These are phyloP conservation scores for Sinocyclocheilus grahami DNA, from an alignment of 2,113 vertebrate species.

Conservation along the genomic window DNA sequence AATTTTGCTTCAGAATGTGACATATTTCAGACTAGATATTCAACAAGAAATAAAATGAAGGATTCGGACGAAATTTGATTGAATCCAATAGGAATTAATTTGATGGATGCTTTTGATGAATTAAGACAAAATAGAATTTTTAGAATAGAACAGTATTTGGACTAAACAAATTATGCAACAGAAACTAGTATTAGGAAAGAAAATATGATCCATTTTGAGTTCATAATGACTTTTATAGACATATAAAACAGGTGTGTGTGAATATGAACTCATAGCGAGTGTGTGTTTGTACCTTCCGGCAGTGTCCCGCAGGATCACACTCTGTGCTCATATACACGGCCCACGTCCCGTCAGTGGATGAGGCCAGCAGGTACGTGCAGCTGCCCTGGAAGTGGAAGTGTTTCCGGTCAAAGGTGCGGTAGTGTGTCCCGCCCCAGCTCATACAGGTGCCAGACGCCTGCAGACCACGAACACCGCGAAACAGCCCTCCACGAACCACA, in stretches of 20 bases:
- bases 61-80: not conserved
- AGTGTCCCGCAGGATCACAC: slow-evolving; percentile 68
- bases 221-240: not conserved
- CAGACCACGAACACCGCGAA: slow-evolving; percentile 61
- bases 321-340: slow-evolving; percentile 71
- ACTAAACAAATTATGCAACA: not conserved
- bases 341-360: slow-evolving; percentile 82
- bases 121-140: not conserved
- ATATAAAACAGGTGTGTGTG: not conserved
- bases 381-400: slow-evolving; percentile 84
- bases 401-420: slow-evolving; percentile 83
- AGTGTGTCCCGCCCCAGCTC: slow-evolving; percentile 85
- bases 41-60: too few relatives aligned
- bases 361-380: slow-evolving; percentile 83
- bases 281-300: slow-evolving; percentile 72
- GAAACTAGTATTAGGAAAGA: not conserved
- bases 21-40: too few relatives aligned
- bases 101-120: not conserved
- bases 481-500: slow-evolving; percentile 66
- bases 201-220: not conserved
- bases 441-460: slow-evolving; percentile 78
- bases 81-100: not conserved
- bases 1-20: too few relatives aligned
- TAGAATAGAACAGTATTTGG: not conserved
- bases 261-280: not conserved